Evolutionary conservation across 2,888 invertebrate species (phyloP).

Genomic region (Pheosia gnoma): DNA sequence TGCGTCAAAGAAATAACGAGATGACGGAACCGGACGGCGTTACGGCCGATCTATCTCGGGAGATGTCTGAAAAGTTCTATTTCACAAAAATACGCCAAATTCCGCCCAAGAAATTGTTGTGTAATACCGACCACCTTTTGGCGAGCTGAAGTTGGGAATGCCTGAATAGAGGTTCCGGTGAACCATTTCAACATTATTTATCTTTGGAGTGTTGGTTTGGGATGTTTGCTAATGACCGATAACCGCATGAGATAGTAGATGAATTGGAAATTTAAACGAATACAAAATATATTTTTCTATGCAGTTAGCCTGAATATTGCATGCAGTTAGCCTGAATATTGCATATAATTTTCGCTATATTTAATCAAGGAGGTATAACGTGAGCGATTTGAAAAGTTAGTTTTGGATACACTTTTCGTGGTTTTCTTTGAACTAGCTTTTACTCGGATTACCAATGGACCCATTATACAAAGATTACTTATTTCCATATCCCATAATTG

Average conservation of each 20-base stretch:
- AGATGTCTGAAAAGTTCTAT: constrained; percentile 40
- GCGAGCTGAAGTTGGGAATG: not conserved
- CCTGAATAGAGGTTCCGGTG: constrained; percentile 4
- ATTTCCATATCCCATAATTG: too few relatives aligned
- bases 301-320: too few relatives aligned
- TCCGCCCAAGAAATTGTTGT: constrained; percentile 6
- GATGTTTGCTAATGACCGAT: constrained; percentile 6
- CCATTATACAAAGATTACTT: too few relatives aligned
- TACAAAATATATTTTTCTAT: too few relatives aligned
- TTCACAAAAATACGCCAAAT: constrained; percentile 30
- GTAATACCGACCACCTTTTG: not conserved
- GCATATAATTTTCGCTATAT: too few relatives aligned
- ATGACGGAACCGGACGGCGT: constrained; percentile 44
- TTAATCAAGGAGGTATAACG: too few relatives aligned
- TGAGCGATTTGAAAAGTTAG: too few relatives aligned
- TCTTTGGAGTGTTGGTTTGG: constrained; percentile 1
- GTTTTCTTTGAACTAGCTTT: too few relatives aligned
- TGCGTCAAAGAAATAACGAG: constrained; percentile 61
- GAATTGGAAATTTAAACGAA: too few relatives aligned
- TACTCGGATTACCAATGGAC: too few relatives aligned
- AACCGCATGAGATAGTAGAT: not conserved
- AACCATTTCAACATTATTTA: not conserved
- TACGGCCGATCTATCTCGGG: constrained; percentile 47
- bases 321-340: too few relatives aligned
- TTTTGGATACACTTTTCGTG: too few relatives aligned